These are phyloP conservation scores for Vombatus ursinus DNA, from an alignment of 2,113 vertebrate species.

Conservation along the genomic window DNA sequence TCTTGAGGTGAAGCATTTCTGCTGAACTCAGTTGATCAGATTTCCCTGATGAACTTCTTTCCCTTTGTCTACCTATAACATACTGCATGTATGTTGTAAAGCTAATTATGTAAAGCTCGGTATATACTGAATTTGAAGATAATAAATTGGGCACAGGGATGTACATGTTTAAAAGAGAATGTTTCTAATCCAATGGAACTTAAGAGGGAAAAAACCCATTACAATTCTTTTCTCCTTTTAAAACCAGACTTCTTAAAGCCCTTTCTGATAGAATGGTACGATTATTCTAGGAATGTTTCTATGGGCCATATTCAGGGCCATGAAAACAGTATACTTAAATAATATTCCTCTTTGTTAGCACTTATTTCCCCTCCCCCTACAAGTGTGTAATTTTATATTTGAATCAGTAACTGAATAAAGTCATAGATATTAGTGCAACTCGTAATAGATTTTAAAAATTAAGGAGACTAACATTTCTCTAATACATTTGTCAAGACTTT, in stretches of 20 bases:
- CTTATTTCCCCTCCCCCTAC: no score
- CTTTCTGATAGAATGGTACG: no score
- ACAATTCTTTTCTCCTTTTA: no score
- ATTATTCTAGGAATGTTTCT: no score
- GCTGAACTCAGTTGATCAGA: background rate
- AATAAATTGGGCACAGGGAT: background rate
- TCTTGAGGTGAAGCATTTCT: background rate
- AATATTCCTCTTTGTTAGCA: no score
- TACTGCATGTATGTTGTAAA: background rate
- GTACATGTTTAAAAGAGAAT: background rate
- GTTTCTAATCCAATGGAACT: background rate
- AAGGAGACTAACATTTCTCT: slow-evolving; percentile 72
- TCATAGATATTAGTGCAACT: slow-evolving; percentile 80
- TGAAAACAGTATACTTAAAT: no score
- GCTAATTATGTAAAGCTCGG: no score
- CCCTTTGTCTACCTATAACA: background rate
- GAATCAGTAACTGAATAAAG: slow-evolving; percentile 80
- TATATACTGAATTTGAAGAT: background rate
- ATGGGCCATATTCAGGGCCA: no score
- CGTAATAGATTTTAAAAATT: slow-evolving; percentile 69
- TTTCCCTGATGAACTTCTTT: background rate
- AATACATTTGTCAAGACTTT: slow-evolving; percentile 74
- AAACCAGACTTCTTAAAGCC: no score
- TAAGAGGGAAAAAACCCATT: background rate
- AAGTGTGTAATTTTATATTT: slow-evolving; percentile 76